phyloP scores from a whole-genome alignment of 2,113 vertebrate species.

The Tympanuchus pallidicinctus region DNA sequence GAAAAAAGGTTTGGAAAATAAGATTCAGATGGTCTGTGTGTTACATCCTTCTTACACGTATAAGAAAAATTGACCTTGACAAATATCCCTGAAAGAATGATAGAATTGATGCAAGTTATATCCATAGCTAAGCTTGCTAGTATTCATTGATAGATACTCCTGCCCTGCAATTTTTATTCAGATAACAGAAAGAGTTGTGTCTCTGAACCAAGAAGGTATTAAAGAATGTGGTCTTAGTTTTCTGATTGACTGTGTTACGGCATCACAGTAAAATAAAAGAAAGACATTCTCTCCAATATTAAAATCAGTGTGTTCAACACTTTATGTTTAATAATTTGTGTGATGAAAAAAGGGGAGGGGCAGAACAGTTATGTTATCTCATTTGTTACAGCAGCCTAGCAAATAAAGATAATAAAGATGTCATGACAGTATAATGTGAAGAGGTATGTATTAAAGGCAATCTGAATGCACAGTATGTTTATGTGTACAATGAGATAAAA shows the following conservation, averaged over 20 bases:
- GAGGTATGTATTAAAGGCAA: not conserved
- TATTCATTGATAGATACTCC: no score
- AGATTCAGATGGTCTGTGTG: not conserved
- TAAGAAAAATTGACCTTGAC: not conserved
- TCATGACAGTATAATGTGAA: not conserved
- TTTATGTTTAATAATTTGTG: slow-evolving; percentile 12
- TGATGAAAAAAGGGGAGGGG: not conserved
- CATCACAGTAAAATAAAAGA: not conserved
- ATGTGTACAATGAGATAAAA: not conserved
- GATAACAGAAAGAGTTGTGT: no score
- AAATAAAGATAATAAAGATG: not conserved
- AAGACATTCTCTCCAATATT: not conserved
- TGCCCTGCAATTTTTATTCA: no score
- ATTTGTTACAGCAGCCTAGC: not conserved
- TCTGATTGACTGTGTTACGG: no score
- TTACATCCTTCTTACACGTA: not conserved
- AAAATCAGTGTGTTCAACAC: not conserved
- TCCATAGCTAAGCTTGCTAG: no score
- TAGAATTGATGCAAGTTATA: no score
- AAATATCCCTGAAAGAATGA: not conserved
- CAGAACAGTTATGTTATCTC: not conserved
- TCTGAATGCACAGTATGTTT: not conserved
- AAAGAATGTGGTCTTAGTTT: no score
- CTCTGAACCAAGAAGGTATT: no score
- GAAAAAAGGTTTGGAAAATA: not conserved